These are phyloP conservation scores for Gnathonemus echidnorhynchus DNA, from an alignment of 2,113 vertebrate genomes.

Conservation along the genomic window DNA sequence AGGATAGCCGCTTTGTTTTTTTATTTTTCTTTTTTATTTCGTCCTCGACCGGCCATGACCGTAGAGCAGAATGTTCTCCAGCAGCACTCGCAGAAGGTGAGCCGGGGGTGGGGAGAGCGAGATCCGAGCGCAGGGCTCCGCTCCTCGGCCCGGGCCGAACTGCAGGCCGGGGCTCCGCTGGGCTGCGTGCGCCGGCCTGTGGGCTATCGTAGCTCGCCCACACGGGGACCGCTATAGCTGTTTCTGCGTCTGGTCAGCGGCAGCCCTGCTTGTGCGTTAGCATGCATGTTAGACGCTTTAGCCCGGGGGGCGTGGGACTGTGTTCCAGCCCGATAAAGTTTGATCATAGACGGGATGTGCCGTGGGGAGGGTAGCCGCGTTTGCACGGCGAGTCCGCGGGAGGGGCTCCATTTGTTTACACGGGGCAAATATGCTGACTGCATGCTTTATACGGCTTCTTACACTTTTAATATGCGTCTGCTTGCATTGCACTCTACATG, in stretches of 20 bases:
- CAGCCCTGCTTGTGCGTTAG: neutral
- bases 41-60: conserved; percentile 75
- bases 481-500: neutral
- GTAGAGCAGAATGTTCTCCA: conserved; percentile 95
- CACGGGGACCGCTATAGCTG: neutral
- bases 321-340: neutral
- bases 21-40: conserved; percentile 22
- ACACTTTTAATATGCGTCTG: neutral
- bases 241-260: neutral
- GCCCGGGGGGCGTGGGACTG: neutral
- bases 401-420: neutral
- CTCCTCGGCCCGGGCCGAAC: neutral
- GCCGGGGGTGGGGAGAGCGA: neutral
- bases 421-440: neutral
- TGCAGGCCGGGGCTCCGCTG: neutral
- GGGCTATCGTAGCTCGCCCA: neutral
- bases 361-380: neutral
- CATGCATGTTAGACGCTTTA: neutral
- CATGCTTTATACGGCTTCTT: neutral
- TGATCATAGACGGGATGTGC: neutral
- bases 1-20: conserved; percentile 32
- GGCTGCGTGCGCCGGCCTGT: neutral
- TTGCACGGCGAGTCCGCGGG: neutral
- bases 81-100: conserved; percentile 87
- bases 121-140: neutral